Conservation (phyloP, 1,140 invertebrate genomes). For the Hyles vespertilio region DNA sequence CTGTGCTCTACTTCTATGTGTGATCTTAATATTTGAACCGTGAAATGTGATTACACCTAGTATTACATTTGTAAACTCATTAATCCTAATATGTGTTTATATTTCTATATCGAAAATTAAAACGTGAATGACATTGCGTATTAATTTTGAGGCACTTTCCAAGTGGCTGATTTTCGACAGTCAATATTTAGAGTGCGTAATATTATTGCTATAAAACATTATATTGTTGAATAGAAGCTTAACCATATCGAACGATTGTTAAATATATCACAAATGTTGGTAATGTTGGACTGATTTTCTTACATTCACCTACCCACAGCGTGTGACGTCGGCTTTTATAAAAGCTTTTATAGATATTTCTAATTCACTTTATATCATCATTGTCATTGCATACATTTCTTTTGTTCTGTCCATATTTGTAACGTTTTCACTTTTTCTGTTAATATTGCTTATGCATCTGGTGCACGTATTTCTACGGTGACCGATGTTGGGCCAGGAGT, state of each 20-base stretch:
- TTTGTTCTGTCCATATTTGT: constrained; percentile 9
- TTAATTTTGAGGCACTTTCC: constrained; percentile 63
- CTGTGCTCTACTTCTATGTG: constrained; percentile 55
- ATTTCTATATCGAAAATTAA: constrained; percentile 25
- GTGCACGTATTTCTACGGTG: constrained; percentile 65
- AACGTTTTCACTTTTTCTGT: constrained; percentile 12
- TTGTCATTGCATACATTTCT: constrained; percentile 6
- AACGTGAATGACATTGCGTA: constrained; percentile 9
- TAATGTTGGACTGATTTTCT: constrained; percentile 59
- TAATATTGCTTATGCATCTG: constrained; percentile 47
- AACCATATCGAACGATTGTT: constrained; percentile 43
- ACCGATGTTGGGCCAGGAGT: constrained; percentile 63
- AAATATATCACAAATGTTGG: constrained; percentile 62
- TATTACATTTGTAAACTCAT: constrained; percentile 20
- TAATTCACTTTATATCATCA: constrained; percentile 5
- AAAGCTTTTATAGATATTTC: constrained; percentile 6
- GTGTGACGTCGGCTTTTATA: constrained; percentile 2
- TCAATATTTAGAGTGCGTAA: constrained; percentile 37
- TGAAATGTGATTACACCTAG: constrained; percentile 24
- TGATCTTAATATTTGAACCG: constrained; percentile 26
- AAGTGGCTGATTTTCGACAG: constrained; percentile 48
- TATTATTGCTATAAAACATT: constrained; percentile 47
- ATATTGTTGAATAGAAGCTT: constrained; percentile 46
- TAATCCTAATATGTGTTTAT: constrained; percentile 29
- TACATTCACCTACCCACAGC: constrained; percentile 7